Evolutionary conservation across 2,113 vertebrate genomes (phyloP), one percentile per base, ranked within the genome.

Genomic region (Rana temporaria): DNA sequence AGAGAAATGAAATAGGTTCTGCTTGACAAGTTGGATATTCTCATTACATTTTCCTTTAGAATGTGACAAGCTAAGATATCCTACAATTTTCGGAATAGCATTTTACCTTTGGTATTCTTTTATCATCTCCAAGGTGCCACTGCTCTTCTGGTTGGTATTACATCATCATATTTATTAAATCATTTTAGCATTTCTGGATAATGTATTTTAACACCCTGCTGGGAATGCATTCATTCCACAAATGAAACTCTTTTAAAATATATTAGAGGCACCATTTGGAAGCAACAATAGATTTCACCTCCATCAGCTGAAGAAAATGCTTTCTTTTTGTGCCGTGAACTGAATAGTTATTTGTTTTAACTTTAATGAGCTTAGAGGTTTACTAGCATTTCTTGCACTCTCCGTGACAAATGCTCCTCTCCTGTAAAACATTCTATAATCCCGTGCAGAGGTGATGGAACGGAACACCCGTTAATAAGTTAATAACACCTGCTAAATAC

Each of bases 211-310:
- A 34, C 56, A 74, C 71, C 71, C 59, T 19, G 52, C 55, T 60
- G 71, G 32, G 71, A 59, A n/a, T 19, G 34, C 19, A 74, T 74
- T 74, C 32, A 26, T 38, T 60, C 71, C 55, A 38, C 55, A 38
- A 74, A 59, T 59, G 12, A 57, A 74, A 74, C 56, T 74, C 55
- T 74, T 59, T 38, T 34, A 74, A 74, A 74, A 74, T 59, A 60
- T 60, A 74, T 74, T 60, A 74, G 34, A 74, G 30, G 17, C 30
- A 14, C 11, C 71, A 74, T 72, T 56, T 72, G 52, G 17, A 56
- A 55, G 14, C 20, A 32, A 30, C 19, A 74, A 60, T 9, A 38
- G 12, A 60, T 74, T 73, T 20, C 34, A 73, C 26, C 55, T 60
- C 71, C 56, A 60, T 74, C 55, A 74, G 18, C 1, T 73, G 34